Evolutionary conservation across 37 sponge, comb jelly and placozoan genomes (phyloP).

Genomic region (Spongilla lacustris): DNA sequence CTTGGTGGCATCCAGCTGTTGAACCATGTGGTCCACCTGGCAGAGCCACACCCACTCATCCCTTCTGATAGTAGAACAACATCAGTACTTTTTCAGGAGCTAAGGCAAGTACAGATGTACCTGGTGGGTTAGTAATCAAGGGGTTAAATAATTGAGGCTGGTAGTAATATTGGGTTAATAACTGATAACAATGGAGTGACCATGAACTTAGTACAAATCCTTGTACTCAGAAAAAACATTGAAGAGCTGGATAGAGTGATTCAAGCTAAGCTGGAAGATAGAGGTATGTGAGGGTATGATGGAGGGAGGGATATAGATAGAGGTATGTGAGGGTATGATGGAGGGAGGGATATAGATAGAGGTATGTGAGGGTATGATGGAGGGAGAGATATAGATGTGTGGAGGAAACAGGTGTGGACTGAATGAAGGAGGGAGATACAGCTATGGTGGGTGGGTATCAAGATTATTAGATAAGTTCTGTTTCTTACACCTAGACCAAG

Average conservation of each 20-base stretch:
- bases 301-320: not conserved
- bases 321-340: too few species aligned
- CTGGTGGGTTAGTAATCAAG: not conserved
- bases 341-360: too few species aligned
- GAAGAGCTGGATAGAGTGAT: conserved; percentile 52
- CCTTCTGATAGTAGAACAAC: conserved; percentile 12
- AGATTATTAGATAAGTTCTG: not conserved
- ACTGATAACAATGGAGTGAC: too few species aligned
- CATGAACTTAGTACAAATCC: too few species aligned
- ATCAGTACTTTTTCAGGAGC: conserved; percentile 35
- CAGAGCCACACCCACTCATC: not conserved
- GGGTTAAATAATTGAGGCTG: too few species aligned
- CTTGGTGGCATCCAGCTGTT: not conserved
- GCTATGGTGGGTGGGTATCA: too few species aligned
- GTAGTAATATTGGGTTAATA: too few species aligned
- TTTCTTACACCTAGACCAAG: not conserved
- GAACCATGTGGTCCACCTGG: not conserved
- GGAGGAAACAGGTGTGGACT: not conserved
- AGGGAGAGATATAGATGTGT: not conserved
- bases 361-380: not conserved
- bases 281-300: not conserved
- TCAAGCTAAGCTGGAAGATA: conserved; percentile 23
- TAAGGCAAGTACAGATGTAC: conserved; percentile 8
- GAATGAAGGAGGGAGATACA: too few species aligned
- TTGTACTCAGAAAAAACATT: conserved; percentile 43